A percentile compares a stretch with the other conserved stretches of the same genome.
These are phyloP conservation scores for Coregonus clupeaformis DNA, from an alignment of 2,113 vertebrate genomes.

Conservation along the genomic window DNA sequence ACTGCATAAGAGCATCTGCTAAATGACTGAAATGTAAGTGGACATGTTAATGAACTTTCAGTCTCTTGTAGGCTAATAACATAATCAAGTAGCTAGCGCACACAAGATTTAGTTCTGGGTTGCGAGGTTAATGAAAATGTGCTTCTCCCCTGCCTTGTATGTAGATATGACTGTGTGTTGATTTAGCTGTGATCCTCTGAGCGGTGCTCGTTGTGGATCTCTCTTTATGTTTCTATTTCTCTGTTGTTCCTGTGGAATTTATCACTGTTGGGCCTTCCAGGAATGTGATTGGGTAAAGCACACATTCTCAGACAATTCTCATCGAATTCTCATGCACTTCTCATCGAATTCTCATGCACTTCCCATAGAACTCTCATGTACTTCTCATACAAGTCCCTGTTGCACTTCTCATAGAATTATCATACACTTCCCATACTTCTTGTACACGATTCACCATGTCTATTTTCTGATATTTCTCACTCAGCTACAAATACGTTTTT, in stretches of 20 bases:
- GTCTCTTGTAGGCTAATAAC: too few species aligned
- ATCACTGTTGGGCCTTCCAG: slow-evolving; percentile 77
- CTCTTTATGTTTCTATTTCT: slow-evolving; percentile 70
- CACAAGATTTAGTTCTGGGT: too few species aligned
- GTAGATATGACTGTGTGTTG: slow-evolving; percentile 40
- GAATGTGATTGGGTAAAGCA: slow-evolving; percentile 83
- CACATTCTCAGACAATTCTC: slow-evolving; percentile 33
- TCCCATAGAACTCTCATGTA: too few species aligned
- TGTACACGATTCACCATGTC: background rate
- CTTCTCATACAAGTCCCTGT: too few species aligned
- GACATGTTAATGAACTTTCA: too few species aligned
- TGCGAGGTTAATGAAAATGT: too few species aligned
- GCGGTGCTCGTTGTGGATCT: slow-evolving; percentile 47
- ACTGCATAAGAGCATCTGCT: too few species aligned
- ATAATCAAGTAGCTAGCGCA: too few species aligned
- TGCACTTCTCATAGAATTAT: too few species aligned
- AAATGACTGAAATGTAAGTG: too few species aligned
- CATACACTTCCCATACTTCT: background rate
- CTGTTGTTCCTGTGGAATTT: slow-evolving; percentile 80
- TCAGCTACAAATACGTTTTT: too few species aligned
- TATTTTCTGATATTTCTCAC: background rate
- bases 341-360: too few species aligned
- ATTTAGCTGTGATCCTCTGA: slow-evolving; percentile 59
- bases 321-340: slow-evolving; percentile 9
- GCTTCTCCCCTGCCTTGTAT: slow-evolving; percentile 23